phyloP scores from a whole-genome alignment of 2,888 invertebrate species.

The Orthonevra nobilis region DNA sequence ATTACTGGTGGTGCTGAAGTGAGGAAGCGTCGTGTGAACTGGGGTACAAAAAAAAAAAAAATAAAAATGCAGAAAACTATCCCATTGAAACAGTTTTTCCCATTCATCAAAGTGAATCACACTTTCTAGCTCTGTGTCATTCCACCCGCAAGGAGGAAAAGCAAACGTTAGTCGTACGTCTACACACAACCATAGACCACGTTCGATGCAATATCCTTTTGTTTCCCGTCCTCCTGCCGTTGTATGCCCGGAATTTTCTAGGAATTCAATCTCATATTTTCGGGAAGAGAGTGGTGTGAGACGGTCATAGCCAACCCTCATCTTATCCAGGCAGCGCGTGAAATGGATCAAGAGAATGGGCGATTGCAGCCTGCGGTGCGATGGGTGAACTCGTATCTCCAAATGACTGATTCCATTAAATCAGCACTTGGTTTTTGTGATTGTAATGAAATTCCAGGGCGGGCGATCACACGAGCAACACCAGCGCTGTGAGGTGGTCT shows the following conservation, averaged over 20 bases:
- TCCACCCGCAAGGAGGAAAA: neutral
- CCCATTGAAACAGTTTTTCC: conserved; percentile 44
- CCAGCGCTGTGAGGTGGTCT: conserved; percentile 32
- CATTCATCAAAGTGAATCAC: conserved; percentile 58
- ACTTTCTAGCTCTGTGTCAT: conserved; percentile 34
- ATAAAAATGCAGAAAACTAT: neutral
- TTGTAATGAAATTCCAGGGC: conserved; percentile 60
- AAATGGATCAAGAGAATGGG: conserved; percentile 1
- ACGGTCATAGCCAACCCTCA: neutral
- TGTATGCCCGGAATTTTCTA: conserved; percentile 32
- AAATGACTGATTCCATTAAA: conserved; percentile 67
- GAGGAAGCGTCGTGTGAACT: conserved; percentile 2
- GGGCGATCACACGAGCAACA: neutral
- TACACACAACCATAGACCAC: neutral
- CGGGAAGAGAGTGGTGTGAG: neutral
- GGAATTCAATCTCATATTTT: conserved; percentile 56
- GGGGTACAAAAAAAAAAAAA: neutral
- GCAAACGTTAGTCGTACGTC: too few relatives aligned
- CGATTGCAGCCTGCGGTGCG: too few relatives aligned
- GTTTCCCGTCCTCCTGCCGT: neutral
- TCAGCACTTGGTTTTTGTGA: conserved; percentile 69
- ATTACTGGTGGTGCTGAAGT: conserved; percentile 25
- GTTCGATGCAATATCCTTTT: conserved; percentile 32
- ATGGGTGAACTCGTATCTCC: conserved; percentile 20
- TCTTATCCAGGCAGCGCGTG: neutral